Evolutionary conservation across 2,113 vertebrate species (phyloP), one percentile per base, ranked within the genome.

Genomic region (Anser brachyrhynchus): DNA sequence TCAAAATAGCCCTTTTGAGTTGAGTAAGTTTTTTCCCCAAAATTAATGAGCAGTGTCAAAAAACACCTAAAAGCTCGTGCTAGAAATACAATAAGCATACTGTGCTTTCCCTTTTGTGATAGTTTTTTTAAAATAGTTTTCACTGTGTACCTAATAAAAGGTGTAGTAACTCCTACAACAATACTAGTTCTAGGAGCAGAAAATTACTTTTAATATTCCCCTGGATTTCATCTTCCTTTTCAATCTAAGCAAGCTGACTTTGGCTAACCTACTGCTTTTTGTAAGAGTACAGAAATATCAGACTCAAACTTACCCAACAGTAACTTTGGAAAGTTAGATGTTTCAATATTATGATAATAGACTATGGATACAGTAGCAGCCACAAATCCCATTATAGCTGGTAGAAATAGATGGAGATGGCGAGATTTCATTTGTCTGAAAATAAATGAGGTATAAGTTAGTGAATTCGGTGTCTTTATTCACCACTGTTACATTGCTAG

Each of bases 271-370:
- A n/a, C 18, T 49, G 10, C 5, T 26, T 61, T 77, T 84, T 41
- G 13, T 55, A 55, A 76, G 22, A 55, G 13, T 11, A 28, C 5
- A 20, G 49, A 49, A 85, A 46, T 46, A 61, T 6, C 46, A 76
- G 31, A 65, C 10, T 31, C 54, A 62, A 52, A 97, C 98, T 98
- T 97, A 99, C 99, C 99, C n/a, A 99, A 97, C 62, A 99, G 98
- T 79, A 99, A 96, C 95, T 99, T 99, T 46, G 99, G 99, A 89
- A 99, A 99, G 96, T 99, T 99, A 70, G 99, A 99, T 8, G 99
- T 99, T 97, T 99, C 99, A 17, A 99, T 99, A 88, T 99, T 99
- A 96, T 99, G 99, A 75, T 99, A 99, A 93, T 99, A 99, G 20
- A 99, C 99, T 65, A 99, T 99, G 7, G 99, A 99, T 4, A 99